Conservation (phyloP, 2,797 vertebrate genomes). For the Eupleurogrammus muticus region DNA sequence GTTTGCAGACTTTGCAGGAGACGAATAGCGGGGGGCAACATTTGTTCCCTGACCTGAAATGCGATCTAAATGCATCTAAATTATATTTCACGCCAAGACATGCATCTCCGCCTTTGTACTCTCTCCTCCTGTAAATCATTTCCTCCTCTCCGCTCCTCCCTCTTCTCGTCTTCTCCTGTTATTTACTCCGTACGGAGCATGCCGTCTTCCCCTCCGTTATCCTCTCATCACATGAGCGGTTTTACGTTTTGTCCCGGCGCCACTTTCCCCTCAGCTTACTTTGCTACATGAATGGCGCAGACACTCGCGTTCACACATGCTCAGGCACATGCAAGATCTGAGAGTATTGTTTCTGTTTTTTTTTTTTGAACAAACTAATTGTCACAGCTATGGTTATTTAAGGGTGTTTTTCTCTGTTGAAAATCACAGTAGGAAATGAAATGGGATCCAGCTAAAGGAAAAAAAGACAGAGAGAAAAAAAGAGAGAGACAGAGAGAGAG, state of each 20-base stretch:
- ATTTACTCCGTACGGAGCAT: slow-evolving; percentile 35
- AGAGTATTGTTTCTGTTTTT: slow-evolving; percentile 25
- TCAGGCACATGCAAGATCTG: slow-evolving; percentile 19
- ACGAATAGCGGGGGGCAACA: slow-evolving; percentile 1
- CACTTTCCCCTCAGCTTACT: slow-evolving; percentile 22
- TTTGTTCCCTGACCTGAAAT: slow-evolving; percentile 26
- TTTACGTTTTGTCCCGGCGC: slow-evolving; percentile 19
- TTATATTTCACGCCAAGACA: slow-evolving; percentile 14
- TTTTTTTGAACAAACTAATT: slow-evolving; percentile 44
- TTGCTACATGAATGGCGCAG: background rate
- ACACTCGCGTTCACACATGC: slow-evolving; percentile 9
- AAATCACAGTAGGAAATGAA: slow-evolving; percentile 39
- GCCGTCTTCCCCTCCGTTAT: slow-evolving; percentile 29
- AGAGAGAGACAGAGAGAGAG: background rate
- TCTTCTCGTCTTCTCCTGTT: slow-evolving; percentile 14
- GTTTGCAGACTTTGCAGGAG: slow-evolving; percentile 2
- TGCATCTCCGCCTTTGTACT: slow-evolving; percentile 3
- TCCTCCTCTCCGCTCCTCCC: background rate
- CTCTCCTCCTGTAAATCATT: background rate
- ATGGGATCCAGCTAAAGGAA: slow-evolving; percentile 45
- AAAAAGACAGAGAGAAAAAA: no score
- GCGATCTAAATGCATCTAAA: slow-evolving; percentile 31
- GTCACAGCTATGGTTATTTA: slow-evolving; percentile 58
- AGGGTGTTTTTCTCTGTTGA: slow-evolving; percentile 45
- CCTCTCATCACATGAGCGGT: slow-evolving; percentile 40